Percentiles rank a stretch among this genome's conserved stretches.
Conservation (phyloP, 2,888 invertebrate species). For the Lydus trimaculatus region DNA sequence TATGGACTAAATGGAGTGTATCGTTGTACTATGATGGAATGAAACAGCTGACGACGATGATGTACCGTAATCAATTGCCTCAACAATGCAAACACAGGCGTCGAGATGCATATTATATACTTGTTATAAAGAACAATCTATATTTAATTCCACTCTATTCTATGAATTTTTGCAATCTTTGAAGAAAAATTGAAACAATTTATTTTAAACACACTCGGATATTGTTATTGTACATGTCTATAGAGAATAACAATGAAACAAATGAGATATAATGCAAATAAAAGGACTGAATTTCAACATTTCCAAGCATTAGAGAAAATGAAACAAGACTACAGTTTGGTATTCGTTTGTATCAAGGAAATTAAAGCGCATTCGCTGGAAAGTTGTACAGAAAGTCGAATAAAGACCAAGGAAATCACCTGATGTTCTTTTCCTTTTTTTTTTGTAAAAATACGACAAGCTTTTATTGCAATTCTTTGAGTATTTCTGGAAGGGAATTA, state of each 20-base stretch:
- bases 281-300: neutral
- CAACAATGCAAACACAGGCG: slow-evolving; percentile 25
- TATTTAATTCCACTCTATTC: neutral
- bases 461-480: neutral
- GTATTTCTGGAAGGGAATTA: neutral
- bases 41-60: slow-evolving; percentile 36
- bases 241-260: neutral
- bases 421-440: neutral
- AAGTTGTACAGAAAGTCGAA: neutral
- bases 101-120: neutral
- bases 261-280: neutral
- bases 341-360: slow-evolving; percentile 7
- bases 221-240: neutral
- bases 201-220: neutral
- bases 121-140: neutral
- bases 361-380: neutral
- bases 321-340: neutral
- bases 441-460: neutral
- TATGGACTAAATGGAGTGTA: slow-evolving; percentile 38
- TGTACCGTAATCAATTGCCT: slow-evolving; percentile 29
- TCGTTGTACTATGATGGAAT: slow-evolving; percentile 34
- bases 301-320: neutral
- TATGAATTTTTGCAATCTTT: neutral
- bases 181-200: neutral
- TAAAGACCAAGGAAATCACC: neutral